These are phyloP conservation scores for Spea multiplicata DNA, from an alignment of 2,113 vertebrate genomes.

Conservation along the genomic window DNA sequence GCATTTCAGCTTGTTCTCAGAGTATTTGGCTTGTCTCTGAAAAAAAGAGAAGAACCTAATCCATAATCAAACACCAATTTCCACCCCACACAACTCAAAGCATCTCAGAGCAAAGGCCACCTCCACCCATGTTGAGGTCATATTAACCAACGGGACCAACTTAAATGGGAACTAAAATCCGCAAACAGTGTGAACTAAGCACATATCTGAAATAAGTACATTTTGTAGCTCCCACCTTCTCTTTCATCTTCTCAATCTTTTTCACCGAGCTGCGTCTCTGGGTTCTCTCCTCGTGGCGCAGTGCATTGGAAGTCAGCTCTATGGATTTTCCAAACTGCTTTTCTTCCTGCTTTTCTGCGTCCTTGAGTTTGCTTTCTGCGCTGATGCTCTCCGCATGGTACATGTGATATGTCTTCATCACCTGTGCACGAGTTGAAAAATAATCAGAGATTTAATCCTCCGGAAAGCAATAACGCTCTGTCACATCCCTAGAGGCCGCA, in stretches of 20 bases:
- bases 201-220: too few species aligned
- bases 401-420: conserved; percentile 99
- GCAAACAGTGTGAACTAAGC: too few species aligned
- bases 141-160: too few species aligned
- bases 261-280: conserved; percentile 92
- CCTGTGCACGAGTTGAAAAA: conserved; percentile 63
- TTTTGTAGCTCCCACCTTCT: conserved; percentile 63
- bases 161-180: too few species aligned
- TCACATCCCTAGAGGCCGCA: too few species aligned
- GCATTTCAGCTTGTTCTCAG: conserved; percentile 97
- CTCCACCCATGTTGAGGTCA: too few species aligned
- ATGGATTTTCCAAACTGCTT: conserved; percentile 91
- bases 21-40: conserved; percentile 97
- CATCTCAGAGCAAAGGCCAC: too few species aligned
- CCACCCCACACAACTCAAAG: too few species aligned
- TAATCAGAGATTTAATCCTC: too few species aligned
- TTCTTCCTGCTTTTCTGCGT: conserved; percentile 96
- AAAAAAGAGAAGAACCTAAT: conserved; percentile 1
- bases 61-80: background rate
- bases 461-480: too few species aligned
- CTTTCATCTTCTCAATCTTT: conserved; percentile 91
- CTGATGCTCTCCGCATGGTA: conserved; percentile 94
- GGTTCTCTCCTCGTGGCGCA: conserved; percentile 87
- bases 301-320: conserved; percentile 80
- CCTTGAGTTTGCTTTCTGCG: conserved; percentile 93